A percentile compares a stretch with the other conserved stretches of the same genome.
These are phyloP conservation scores for Rhombomys opimus DNA, from an alignment of 2,113 vertebrate genomes.

Conservation along the genomic window DNA sequence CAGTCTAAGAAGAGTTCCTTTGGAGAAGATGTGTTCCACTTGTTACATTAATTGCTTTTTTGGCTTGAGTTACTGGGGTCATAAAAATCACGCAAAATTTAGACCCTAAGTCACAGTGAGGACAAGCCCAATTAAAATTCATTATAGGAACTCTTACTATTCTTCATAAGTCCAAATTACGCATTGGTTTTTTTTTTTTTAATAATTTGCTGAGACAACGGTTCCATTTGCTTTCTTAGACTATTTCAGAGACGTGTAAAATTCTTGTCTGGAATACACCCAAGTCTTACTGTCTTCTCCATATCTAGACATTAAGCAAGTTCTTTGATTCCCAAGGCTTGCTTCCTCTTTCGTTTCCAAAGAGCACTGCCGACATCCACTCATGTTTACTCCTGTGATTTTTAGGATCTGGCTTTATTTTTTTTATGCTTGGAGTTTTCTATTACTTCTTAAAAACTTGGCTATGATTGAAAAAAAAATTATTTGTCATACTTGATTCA, in stretches of 20 bases:
- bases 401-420: background rate
- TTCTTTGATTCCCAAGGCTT: background rate
- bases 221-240: background rate
- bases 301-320: background rate
- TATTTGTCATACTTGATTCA: background rate
- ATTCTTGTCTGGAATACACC: background rate
- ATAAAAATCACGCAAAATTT: background rate
- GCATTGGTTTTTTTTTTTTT: background rate
- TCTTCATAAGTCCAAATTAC: background rate
- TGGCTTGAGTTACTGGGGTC: background rate
- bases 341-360: accelerated
- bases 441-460: background rate
- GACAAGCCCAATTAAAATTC: background rate
- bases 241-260: background rate
- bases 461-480: background rate
- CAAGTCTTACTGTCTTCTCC: background rate
- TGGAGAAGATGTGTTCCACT: background rate
- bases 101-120: background rate
- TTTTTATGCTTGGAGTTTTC: background rate
- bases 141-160: background rate
- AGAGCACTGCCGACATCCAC: background rate
- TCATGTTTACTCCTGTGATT: background rate
- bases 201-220: background rate
- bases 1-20: background rate
- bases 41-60: background rate